Evolutionary conservation across 2,113 vertebrate genomes (phyloP).

Genomic region (Alces alces): DNA sequence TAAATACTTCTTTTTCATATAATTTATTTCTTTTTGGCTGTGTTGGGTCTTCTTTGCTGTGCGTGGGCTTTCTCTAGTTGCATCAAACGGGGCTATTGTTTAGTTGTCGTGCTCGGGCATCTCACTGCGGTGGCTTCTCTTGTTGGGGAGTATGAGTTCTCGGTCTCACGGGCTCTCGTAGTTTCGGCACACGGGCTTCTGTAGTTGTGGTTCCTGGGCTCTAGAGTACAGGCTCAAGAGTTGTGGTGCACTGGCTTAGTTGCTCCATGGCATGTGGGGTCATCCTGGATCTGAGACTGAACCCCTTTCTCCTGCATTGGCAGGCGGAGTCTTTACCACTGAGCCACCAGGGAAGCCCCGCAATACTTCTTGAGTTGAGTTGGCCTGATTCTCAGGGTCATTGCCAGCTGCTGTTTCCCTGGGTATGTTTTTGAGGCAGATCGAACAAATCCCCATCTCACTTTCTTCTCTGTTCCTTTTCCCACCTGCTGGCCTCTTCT

Average conservation of each 20-base stretch:
- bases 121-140: background rate
- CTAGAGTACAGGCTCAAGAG: background rate
- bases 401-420: background rate
- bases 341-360: background rate
- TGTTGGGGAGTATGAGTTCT: background rate
- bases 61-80: background rate
- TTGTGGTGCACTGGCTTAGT: background rate
- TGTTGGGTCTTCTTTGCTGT: background rate
- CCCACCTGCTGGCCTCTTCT: background rate
- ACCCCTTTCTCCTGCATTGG: background rate
- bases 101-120: background rate
- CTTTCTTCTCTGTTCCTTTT: background rate
- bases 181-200: background rate
- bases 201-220: background rate
- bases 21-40: background rate
- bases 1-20: background rate
- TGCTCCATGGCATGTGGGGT: background rate
- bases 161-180: background rate
- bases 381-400: background rate
- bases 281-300: background rate
- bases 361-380: background rate
- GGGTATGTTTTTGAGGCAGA: background rate
- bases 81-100: accelerated
- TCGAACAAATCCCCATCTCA: background rate
- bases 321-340: background rate